These are phyloP conservation scores for Neuroscelio doddi DNA, from an alignment of 2,888 invertebrate genomes.

Conservation along the genomic window DNA sequence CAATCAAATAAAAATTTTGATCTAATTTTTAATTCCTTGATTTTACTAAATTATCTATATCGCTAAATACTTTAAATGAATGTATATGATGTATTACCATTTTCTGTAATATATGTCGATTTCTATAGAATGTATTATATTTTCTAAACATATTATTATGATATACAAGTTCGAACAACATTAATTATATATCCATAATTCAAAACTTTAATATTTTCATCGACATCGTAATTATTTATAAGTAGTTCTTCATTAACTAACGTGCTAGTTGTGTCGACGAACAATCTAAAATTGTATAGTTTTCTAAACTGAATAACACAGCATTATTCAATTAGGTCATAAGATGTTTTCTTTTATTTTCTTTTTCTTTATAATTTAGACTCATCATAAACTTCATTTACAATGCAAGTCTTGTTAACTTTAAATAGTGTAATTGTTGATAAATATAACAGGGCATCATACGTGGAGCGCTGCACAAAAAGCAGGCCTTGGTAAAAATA, in stretches of 20 bases:
- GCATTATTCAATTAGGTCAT: too few relatives aligned
- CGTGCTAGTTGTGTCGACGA: neutral
- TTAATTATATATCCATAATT: constrained; percentile 10
- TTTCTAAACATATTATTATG: neutral
- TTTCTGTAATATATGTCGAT: too few relatives aligned
- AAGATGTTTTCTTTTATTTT: too few relatives aligned
- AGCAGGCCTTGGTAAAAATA: constrained; percentile 13
- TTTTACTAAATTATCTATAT: too few relatives aligned
- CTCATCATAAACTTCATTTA: constrained; percentile 1
- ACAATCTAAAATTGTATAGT: neutral
- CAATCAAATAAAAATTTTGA: too few relatives aligned
- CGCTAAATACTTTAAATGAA: too few relatives aligned
- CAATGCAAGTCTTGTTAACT: constrained; percentile 19
- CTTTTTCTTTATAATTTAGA: too few relatives aligned
- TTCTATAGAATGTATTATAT: neutral
- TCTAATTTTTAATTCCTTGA: too few relatives aligned
- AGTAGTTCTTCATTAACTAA: constrained; percentile 9
- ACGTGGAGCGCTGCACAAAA: constrained; percentile 28
- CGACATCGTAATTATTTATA: neutral
- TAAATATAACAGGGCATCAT: constrained; percentile 25
- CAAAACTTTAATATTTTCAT: constrained; percentile 9
- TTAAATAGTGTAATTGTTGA: constrained; percentile 11
- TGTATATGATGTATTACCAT: too few relatives aligned
- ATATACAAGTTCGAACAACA: constrained; percentile 3
- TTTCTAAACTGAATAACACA: too few relatives aligned